Percentiles rank a stretch among this genome's conserved stretches.
phyloP scores from a whole-genome alignment of 2,797 vertebrate species.

The Anguilla marmorata region DNA sequence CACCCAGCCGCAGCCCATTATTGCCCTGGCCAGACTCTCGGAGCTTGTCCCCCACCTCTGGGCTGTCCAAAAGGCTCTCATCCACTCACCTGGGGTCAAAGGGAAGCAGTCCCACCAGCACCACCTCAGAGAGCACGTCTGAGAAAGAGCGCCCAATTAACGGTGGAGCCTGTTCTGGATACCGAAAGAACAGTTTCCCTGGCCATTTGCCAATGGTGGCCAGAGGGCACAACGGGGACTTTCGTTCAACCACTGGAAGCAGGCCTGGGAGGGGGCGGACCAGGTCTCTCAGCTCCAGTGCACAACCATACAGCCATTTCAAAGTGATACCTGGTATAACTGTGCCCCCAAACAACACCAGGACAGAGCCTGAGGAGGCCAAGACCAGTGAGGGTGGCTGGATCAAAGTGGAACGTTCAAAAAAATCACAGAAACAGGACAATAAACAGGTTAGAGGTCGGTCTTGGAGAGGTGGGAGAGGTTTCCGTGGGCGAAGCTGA shows the following conservation, averaged over 20 bases:
- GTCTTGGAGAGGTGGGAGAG: slow-evolving; percentile 70
- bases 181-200: slow-evolving; percentile 62
- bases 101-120: slow-evolving; percentile 91
- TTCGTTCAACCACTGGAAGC: slow-evolving; percentile 55
- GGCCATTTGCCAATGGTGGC: slow-evolving; percentile 56
- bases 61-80: slow-evolving; percentile 78
- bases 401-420: slow-evolving; percentile 88
- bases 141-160: slow-evolving; percentile 76
- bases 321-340: slow-evolving; percentile 84
- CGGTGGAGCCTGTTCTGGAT: slow-evolving; percentile 57
- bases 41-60: slow-evolving; percentile 82
- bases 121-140: slow-evolving; percentile 78
- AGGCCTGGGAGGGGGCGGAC: slow-evolving; percentile 57
- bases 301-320: slow-evolving; percentile 47
- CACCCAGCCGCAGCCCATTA: slow-evolving; percentile 49
- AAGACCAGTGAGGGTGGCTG: slow-evolving; percentile 83
- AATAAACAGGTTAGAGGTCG: slow-evolving; percentile 80
- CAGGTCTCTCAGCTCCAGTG: slow-evolving; percentile 58
- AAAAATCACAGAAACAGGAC: slow-evolving; percentile 76
- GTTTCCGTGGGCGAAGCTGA: slow-evolving; percentile 69
- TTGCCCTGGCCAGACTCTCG: slow-evolving; percentile 75
- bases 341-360: slow-evolving; percentile 58
- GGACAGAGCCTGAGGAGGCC: slow-evolving; percentile 69
- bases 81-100: slow-evolving; percentile 85
- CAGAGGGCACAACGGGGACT: slow-evolving; percentile 57